Evolutionary conservation across 2,888 invertebrate genomes (phyloP).

Genomic region (Aphodius sticticus): DNA sequence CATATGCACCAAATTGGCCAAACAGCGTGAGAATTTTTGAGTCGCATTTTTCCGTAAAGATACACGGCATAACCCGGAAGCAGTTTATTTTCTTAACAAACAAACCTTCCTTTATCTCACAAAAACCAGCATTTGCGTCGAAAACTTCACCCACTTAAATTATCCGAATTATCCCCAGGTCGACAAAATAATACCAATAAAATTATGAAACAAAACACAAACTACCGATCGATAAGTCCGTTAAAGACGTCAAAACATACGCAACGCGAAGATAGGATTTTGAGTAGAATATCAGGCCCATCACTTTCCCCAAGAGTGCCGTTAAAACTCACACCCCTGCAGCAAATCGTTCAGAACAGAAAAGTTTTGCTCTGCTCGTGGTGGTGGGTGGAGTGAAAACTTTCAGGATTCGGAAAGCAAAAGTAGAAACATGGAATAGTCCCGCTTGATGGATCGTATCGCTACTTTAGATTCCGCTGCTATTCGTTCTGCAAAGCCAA

Average conservation of each 20-base stretch:
- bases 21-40: too few species aligned
- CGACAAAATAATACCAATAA: too few species aligned
- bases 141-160: too few species aligned
- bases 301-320: not conserved
- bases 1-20: too few species aligned
- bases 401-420: not conserved
- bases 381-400: not conserved
- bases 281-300: not conserved
- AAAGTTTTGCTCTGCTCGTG: not conserved
- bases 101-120: too few species aligned
- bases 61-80: too few species aligned
- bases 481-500: not conserved
- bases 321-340: not conserved
- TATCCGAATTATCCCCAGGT: too few species aligned
- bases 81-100: too few species aligned
- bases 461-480: not conserved
- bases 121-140: too few species aligned
- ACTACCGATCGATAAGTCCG: not conserved
- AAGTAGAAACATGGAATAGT: slow-evolving; percentile 4
- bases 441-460: not conserved
- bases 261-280: not conserved
- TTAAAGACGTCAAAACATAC: not conserved
- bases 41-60: too few species aligned
- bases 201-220: not conserved
- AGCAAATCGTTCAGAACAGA: not conserved